Conservation (phyloP, 2,888 invertebrate species). For the Caenorhabditis zanzibari region DNA sequence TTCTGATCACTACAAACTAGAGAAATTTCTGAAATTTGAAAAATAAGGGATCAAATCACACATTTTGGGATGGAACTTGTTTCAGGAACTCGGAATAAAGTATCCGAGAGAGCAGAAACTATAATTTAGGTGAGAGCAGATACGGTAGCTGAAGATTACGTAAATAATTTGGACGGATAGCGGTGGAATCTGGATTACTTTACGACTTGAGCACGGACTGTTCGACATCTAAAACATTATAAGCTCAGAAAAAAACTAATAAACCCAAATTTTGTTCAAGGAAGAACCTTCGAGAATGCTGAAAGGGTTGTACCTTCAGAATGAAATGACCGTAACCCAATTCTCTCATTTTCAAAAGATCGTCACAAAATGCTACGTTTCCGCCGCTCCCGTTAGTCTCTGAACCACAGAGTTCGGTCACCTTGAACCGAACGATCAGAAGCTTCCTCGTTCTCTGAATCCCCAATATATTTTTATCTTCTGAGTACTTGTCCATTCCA, state of each 20-base stretch:
- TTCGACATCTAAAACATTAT: no score
- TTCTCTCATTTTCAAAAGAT: slow-evolving; percentile 27
- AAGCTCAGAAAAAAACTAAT: neutral
- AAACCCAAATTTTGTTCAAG: neutral
- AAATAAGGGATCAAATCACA: neutral
- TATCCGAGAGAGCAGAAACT: no score
- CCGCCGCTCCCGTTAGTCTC: slow-evolving; percentile 16
- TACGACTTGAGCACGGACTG: no score
- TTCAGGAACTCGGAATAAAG: no score
- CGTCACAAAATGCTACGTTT: neutral
- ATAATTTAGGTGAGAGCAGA: no score
- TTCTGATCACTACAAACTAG: slow-evolving; percentile 6
- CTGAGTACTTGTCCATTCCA: slow-evolving; percentile 13
- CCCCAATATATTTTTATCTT: slow-evolving; percentile 45
- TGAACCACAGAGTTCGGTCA: slow-evolving; percentile 52
- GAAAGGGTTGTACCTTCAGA: neutral
- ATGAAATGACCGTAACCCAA: slow-evolving; percentile 15
- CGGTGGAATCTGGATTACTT: no score
- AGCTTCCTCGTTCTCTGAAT: slow-evolving; percentile 58
- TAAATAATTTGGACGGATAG: no score
- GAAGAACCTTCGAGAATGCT: neutral
- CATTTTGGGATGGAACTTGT: neutral
- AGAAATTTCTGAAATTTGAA: neutral
- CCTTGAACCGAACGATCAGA: slow-evolving; percentile 63
- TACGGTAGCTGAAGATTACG: no score